Percentiles rank a stretch among this genome's conserved stretches.
These are phyloP conservation scores for Barnardius zonarius DNA, from an alignment of 2,113 vertebrate genomes.

Conservation along the genomic window DNA sequence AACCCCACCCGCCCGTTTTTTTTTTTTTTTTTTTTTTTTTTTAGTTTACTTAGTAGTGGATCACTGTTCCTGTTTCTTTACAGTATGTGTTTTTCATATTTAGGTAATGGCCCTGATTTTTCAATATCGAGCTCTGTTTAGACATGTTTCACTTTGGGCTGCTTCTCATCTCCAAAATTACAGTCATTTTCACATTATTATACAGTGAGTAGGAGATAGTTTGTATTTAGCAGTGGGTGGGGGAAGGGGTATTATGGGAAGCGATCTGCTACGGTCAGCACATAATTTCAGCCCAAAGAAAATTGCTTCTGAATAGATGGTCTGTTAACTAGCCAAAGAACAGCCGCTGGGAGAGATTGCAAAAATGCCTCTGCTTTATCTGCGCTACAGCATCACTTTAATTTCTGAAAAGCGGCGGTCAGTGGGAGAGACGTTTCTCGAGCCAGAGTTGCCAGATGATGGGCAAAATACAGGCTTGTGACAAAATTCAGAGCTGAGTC, in stretches of 20 bases:
- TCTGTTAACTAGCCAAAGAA: slow-evolving; percentile 77
- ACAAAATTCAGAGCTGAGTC: neutral
- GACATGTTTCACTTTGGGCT: slow-evolving; percentile 78
- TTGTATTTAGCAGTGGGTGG: slow-evolving; percentile 77
- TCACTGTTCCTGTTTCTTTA: slow-evolving; percentile 67
- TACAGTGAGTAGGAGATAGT: slow-evolving; percentile 77
- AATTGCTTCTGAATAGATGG: slow-evolving; percentile 81
- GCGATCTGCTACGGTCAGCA: slow-evolving; percentile 80
- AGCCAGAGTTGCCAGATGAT: slow-evolving; percentile 8
- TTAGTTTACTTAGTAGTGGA: slow-evolving; percentile 21
- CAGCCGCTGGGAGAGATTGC: slow-evolving; percentile 68
- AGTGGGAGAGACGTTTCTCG: slow-evolving; percentile 24
- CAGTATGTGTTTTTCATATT: slow-evolving; percentile 78
- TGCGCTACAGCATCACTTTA: slow-evolving; percentile 61
- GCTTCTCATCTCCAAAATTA: slow-evolving; percentile 79
- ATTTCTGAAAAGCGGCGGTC: slow-evolving; percentile 49
- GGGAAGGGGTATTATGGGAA: slow-evolving; percentile 80
- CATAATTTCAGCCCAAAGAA: slow-evolving; percentile 82
- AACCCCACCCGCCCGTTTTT: neutral
- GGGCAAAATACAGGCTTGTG: slow-evolving; percentile 22
- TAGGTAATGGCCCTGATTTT: slow-evolving; percentile 79
- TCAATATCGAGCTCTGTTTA: slow-evolving; percentile 80
- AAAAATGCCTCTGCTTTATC: slow-evolving; percentile 73
- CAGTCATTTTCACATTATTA: slow-evolving; percentile 83
- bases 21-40: neutral